Percentiles rank a stretch among this genome's conserved stretches.
Evolutionary conservation across 35 echinoderm and acorn worm genomes (phyloP).

Genomic region (Heliocidaris tuberculata): DNA sequence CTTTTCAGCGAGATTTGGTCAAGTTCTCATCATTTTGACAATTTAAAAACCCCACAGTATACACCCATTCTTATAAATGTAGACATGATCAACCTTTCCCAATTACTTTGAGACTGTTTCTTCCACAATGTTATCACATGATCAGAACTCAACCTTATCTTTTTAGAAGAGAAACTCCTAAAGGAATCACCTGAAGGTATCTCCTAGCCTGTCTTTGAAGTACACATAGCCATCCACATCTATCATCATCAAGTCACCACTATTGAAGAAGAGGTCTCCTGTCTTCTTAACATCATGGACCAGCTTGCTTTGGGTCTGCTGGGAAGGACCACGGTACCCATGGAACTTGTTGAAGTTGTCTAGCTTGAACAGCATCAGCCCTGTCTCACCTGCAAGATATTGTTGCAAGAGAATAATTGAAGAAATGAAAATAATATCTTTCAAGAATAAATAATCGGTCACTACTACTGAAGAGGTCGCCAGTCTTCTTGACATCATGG

Average conservation of each 20-base stretch:
- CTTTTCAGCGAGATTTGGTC: too few relatives aligned
- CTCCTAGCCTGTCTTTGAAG: conserved; percentile 90
- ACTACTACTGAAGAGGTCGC: conserved; percentile 72
- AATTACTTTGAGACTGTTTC: too few relatives aligned
- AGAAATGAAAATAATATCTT: too few relatives aligned
- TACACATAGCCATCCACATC: conserved; percentile 63
- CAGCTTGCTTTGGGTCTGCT: conserved; percentile 77
- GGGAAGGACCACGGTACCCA: conserved; percentile 60
- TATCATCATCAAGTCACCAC: conserved; percentile 71
- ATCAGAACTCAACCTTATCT: too few relatives aligned
- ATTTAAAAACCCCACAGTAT: too few relatives aligned
- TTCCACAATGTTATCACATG: too few relatives aligned
- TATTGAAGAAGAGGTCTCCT: conserved; percentile 81
- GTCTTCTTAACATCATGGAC: conserved; percentile 59
- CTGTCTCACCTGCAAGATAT: conserved; percentile 66
- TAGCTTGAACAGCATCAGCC: conserved; percentile 60
- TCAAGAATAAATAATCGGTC: conserved; percentile 6
- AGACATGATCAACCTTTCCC: too few relatives aligned
- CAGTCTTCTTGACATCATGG: conserved; percentile 57
- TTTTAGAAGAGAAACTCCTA: too few relatives aligned
- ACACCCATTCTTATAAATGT: too few relatives aligned
- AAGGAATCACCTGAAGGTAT: conserved; percentile 80
- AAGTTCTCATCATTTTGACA: too few relatives aligned
- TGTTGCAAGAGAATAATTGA: background rate
- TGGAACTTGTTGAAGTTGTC: conserved; percentile 47